Percentiles rank a stretch among this genome's conserved stretches.
phyloP scores from a whole-genome alignment of 2,888 invertebrate genomes.

The Caradrina kadenii region DNA sequence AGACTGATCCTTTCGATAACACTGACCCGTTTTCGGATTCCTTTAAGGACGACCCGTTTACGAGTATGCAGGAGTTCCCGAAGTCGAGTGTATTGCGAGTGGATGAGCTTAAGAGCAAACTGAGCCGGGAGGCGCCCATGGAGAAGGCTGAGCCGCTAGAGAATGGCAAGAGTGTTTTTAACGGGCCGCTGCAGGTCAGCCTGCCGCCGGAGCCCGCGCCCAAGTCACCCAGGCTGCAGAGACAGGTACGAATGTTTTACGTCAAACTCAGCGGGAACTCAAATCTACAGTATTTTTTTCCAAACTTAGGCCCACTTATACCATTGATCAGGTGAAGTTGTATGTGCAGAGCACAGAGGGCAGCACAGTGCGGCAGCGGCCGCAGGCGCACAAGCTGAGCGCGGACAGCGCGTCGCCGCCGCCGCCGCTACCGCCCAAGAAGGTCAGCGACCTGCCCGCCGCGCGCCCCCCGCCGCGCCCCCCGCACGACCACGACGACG shows the following conservation, averaged over 20 bases:
- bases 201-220: conserved; percentile 92
- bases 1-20: conserved; percentile 94
- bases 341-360: conserved; percentile 75
- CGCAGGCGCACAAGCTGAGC: conserved; percentile 63
- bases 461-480: conserved; percentile 92
- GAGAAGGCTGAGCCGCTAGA: conserved; percentile 67
- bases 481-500: conserved; percentile 86
- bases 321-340: not conserved
- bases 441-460: conserved; percentile 70
- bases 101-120: conserved; percentile 77
- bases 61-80: conserved; percentile 83
- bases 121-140: conserved; percentile 68
- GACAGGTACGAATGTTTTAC: conserved; percentile 76
- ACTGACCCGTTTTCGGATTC: conserved; percentile 92
- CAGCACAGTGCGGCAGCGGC: conserved; percentile 77
- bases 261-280: not conserved
- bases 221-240: conserved; percentile 83
- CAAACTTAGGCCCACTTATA: too few relatives aligned
- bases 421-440: conserved; percentile 92
- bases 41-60: conserved; percentile 91
- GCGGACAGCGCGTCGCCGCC: conserved; percentile 91
- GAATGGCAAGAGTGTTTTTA: conserved; percentile 86
- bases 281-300: too few relatives aligned
- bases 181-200: conserved; percentile 93
- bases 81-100: conserved; percentile 72